These are phyloP conservation scores for Gadus chalcogrammus DNA, from an alignment of 2,113 vertebrate genomes.

Conservation along the genomic window DNA sequence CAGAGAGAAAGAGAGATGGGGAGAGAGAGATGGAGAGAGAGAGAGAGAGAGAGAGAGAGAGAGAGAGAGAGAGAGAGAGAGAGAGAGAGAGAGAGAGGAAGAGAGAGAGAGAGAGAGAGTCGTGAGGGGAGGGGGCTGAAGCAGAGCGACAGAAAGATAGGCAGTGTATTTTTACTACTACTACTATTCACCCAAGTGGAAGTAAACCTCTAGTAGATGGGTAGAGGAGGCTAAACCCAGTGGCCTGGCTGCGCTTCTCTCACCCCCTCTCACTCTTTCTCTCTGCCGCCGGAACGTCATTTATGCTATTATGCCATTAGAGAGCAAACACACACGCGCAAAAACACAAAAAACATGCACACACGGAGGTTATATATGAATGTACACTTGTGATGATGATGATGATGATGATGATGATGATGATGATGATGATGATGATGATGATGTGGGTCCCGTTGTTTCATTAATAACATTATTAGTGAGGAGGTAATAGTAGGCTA, in stretches of 20 bases:
- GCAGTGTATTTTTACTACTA: conserved; percentile 62
- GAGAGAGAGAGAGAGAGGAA: conserved; percentile 31
- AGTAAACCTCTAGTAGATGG: conserved; percentile 62
- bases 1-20: conserved; percentile 50
- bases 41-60: background rate
- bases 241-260: conserved; percentile 18
- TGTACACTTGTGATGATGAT: conserved; percentile 1
- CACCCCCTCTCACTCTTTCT: conserved; percentile 25
- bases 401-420: conserved; percentile 8
- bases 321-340: background rate
- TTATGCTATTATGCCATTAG: background rate
- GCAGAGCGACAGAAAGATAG: conserved; percentile 55
- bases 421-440: conserved; percentile 1
- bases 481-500: too few species aligned
- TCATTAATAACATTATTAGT: too few species aligned
- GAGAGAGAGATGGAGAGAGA: conserved; percentile 17
- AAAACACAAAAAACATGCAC: background rate
- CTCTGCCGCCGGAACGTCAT: conserved; percentile 6
- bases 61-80: conserved; percentile 49
- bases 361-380: background rate
- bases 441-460: background rate
- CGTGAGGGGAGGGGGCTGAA: conserved; percentile 62
- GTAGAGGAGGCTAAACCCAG: conserved; percentile 38
- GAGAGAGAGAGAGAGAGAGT: conserved; percentile 39
- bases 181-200: conserved; percentile 65